Base-by-base conservation (phyloP, 2,888 invertebrate species). In the Xylota segnis region DNA sequence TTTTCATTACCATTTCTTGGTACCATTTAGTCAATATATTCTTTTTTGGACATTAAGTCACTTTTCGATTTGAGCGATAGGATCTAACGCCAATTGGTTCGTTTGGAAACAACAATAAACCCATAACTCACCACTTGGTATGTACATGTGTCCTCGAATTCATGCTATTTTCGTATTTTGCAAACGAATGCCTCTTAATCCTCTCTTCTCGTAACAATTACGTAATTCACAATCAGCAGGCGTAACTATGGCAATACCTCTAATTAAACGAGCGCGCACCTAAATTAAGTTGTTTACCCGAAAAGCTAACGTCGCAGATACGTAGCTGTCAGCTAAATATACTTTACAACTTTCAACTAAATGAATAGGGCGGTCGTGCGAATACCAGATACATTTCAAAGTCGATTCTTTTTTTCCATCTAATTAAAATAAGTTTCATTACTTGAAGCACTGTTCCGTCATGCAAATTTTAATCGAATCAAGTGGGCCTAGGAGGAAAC, bases 371-470 rank as follows among this genome's bases (percentile, higher is more conserved):
- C 54, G 40, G 18, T 63, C 43, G 61, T 74, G 63, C 63, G 43
- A 16, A 59, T 59, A 70, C n/a, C 40, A 16, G 9, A 32, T 29
- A 56, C 43, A 16, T 54, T 27, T 29, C n/a, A 7, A 29, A 29
- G 37, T 34, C 18, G 23, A 27, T 10, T 56, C 9, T 52, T 63
- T 65, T n/a, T 75, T 23, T 56, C 32, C 37, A 58, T 76, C 40
- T 66, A 76, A 76, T 76, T 65, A 76, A 66, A 58, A 50, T n/a
- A 76, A 54, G 37, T 58, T 58, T 37, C 47, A 27, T 37, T 58
- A 37, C 50, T 32, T 54, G 5, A 37, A 56, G 32, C 43, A 12
- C 27, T 47, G 58, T 47, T 50, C 27, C 3, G 16, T 32, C 14
- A 58, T 66, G 45, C 40, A 76, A 66, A 47, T 66, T 68, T 47